Evolutionary conservation across 2,113 vertebrate species (phyloP).

Genomic region (Rhagologus leucostigma): DNA sequence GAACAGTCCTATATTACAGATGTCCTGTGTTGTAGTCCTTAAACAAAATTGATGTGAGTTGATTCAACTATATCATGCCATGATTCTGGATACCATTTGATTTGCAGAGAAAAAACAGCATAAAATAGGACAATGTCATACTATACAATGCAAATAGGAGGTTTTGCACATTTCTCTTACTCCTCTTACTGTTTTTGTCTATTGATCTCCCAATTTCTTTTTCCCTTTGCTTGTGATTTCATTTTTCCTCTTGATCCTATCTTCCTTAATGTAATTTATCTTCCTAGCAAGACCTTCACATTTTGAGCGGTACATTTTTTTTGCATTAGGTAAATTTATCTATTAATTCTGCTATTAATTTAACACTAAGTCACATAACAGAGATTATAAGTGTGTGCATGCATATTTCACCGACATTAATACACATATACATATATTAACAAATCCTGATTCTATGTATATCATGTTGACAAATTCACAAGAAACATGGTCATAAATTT

Average conservation of each 20-base stretch:
- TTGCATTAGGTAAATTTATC: background rate
- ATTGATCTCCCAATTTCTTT: background rate
- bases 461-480: background rate
- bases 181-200: background rate
- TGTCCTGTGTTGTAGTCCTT: constrained; percentile 10
- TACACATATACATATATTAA: background rate
- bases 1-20: background rate
- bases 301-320: background rate
- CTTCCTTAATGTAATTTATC: background rate
- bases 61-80: constrained; percentile 20
- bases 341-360: background rate
- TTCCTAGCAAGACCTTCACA: background rate
- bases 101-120: constrained; percentile 14
- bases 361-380: background rate
- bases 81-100: background rate
- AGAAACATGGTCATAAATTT: background rate
- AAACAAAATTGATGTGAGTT: constrained; percentile 29
- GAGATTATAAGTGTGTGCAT: background rate
- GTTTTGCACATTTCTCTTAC: background rate
- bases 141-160: background rate
- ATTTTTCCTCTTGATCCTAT: background rate
- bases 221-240: background rate
- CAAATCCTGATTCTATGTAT: background rate
- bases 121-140: background rate
- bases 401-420: background rate